These are phyloP conservation scores for Lycaon pictus DNA, from an alignment of 2,113 vertebrate genomes.

Conservation along the genomic window DNA sequence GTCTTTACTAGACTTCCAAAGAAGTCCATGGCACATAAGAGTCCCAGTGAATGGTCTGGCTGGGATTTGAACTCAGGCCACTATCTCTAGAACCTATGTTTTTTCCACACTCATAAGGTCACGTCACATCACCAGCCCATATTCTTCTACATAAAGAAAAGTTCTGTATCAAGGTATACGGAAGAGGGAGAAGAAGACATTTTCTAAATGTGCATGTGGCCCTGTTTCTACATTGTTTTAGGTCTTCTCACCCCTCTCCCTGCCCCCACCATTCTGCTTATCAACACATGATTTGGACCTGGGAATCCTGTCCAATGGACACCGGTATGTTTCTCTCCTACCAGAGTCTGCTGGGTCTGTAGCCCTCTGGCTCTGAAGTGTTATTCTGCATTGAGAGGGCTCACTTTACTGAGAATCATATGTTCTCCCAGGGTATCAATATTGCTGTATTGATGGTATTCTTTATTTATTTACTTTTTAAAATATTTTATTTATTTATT, in stretches of 20 bases:
- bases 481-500: too few species aligned
- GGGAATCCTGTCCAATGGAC: slow-evolving; percentile 90
- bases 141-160: background rate
- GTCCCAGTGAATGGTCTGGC: background rate
- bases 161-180: background rate
- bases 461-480: slow-evolving; percentile 75
- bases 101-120: background rate
- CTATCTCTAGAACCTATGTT: background rate
- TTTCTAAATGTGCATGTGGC: background rate
- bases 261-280: background rate
- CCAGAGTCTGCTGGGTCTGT: slow-evolving; percentile 89
- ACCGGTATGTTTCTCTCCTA: slow-evolving; percentile 89
- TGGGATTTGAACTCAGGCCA: background rate
- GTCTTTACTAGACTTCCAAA: background rate
- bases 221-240: background rate
- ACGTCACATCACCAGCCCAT: background rate
- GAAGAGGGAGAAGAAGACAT: background rate
- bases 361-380: slow-evolving; percentile 72
- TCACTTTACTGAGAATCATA: slow-evolving; percentile 85
- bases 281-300: slow-evolving; percentile 89
- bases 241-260: background rate
- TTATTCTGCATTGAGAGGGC: background rate
- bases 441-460: slow-evolving; percentile 90
- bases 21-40: background rate
- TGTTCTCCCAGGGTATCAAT: slow-evolving; percentile 88